These are phyloP conservation scores for Epizoanthus rinbou DNA, from an alignment of 92 coral and sea anemone genomes.

Conservation along the genomic window DNA sequence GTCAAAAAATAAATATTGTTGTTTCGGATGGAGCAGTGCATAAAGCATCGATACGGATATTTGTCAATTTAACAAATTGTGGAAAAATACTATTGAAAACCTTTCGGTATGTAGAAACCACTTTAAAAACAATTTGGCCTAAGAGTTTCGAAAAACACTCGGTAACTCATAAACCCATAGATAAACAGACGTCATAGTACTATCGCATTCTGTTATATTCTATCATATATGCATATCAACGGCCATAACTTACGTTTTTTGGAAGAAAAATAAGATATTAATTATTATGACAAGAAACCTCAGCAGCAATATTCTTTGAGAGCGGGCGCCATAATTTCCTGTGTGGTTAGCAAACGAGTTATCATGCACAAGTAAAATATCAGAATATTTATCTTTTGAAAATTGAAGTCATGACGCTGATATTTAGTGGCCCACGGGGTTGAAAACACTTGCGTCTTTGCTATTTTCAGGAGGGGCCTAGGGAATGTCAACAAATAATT, in stretches of 20 bases:
- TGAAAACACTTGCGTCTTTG: slow-evolving; percentile 8
- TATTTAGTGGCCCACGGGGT: not conserved
- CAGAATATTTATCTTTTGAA: slow-evolving; percentile 14
- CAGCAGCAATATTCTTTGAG: slow-evolving; percentile 21
- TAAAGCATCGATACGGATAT: no score
- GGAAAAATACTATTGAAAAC: no score
- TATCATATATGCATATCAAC: not conserved
- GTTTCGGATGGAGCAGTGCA: no score
- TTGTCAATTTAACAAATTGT: no score
- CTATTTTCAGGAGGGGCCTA: not conserved
- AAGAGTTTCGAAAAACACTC: no score
- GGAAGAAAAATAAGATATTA: slow-evolving; percentile 7
- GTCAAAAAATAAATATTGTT: no score
- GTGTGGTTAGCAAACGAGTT: slow-evolving; percentile 24
- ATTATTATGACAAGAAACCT: slow-evolving; percentile 17
- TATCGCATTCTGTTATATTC: no score
- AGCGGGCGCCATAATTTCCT: slow-evolving; percentile 23
- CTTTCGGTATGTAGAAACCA: no score
- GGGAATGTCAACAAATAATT: not conserved
- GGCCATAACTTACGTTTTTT: not conserved
- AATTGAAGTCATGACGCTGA: slow-evolving; percentile 13
- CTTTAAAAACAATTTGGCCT: no score
- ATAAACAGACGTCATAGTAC: not conserved
- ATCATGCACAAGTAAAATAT: not conserved
- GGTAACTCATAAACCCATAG: not conserved